phyloP scores from a whole-genome alignment of 2,113 vertebrate species.

The Lophotis ruficrista region DNA sequence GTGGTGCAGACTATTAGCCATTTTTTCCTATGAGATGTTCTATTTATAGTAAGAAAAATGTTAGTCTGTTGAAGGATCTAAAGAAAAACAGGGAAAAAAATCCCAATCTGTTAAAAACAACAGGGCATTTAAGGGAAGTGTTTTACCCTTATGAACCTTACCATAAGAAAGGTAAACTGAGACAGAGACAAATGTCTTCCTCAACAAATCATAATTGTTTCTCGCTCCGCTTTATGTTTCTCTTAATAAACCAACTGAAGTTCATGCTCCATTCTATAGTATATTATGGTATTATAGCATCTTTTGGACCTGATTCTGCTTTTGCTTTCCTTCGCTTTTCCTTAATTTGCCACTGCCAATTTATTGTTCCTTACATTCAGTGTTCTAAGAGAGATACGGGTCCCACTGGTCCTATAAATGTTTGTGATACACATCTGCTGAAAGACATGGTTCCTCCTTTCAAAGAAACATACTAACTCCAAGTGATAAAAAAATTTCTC shows the following conservation, averaged over 20 bases:
- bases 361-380: background rate
- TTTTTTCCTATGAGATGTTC: background rate
- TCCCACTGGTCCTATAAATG: background rate
- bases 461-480: background rate
- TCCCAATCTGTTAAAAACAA: background rate
- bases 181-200: background rate
- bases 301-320: background rate
- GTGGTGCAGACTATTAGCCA: background rate
- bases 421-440: background rate
- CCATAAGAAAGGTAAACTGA: background rate
- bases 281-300: background rate
- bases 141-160: background rate
- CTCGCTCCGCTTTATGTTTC: background rate
- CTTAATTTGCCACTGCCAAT: background rate
- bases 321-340: background rate
- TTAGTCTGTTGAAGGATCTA: background rate
- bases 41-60: background rate
- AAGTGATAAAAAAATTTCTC: background rate
- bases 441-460: background rate
- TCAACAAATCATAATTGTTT: background rate
- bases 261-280: background rate
- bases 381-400: background rate
- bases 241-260: background rate
- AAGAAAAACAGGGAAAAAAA: background rate
- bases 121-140: background rate